Evolutionary conservation across 2,113 vertebrate species (phyloP).

Genomic region (Noturus placidus): DNA sequence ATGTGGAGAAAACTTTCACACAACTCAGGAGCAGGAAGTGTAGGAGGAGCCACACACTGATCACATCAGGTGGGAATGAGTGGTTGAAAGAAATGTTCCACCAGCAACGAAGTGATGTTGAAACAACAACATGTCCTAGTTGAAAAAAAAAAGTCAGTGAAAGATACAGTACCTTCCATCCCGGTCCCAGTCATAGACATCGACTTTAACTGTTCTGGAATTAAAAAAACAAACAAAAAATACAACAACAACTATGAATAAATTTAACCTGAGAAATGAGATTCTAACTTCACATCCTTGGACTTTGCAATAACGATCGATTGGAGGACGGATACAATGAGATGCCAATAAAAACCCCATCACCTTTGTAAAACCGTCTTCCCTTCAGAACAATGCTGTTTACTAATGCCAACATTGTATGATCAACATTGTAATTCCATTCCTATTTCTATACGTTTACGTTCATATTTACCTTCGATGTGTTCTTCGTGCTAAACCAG

Average conservation of each 20-base stretch:
- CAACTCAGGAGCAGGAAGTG: neutral
- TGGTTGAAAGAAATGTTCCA: neutral
- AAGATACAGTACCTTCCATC: constrained; percentile 84
- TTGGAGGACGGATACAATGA: neutral
- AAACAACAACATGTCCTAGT: neutral
- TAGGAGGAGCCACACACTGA: neutral
- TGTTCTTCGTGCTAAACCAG: neutral
- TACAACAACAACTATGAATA: constrained; percentile 21
- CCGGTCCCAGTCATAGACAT: constrained; percentile 96
- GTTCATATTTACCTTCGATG: neutral
- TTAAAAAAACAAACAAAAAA: constrained; percentile 8
- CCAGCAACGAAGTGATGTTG: neutral
- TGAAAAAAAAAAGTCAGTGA: neutral
- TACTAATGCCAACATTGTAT: neutral
- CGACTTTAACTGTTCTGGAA: constrained; percentile 90
- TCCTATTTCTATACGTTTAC: neutral
- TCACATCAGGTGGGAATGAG: neutral
- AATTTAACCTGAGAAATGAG: neutral
- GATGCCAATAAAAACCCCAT: neutral
- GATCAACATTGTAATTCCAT: neutral
- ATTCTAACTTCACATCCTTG: neutral
- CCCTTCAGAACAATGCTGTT: neutral
- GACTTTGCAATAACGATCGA: neutral
- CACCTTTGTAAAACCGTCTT: neutral
- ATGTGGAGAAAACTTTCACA: neutral